These are phyloP conservation scores for Macrotis lagotis DNA, from an alignment of 2,113 vertebrate species.

Conservation along the genomic window DNA sequence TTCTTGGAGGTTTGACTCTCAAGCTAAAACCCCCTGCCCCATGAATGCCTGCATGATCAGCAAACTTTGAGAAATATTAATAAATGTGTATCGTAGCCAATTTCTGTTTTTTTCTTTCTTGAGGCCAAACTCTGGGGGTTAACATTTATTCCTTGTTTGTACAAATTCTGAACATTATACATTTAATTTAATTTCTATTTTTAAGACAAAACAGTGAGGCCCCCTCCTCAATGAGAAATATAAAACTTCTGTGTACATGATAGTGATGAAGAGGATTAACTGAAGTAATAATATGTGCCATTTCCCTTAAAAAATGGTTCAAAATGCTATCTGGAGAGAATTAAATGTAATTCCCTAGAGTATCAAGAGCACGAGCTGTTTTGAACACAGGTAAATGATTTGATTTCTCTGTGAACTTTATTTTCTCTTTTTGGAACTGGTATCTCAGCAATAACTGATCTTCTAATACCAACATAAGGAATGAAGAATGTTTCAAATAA, in stretches of 20 bases:
- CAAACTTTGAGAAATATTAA: no score
- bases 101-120: no score
- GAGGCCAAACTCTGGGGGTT: no score
- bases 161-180: no score
- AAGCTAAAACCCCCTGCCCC: no score
- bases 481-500: conserved; percentile 42
- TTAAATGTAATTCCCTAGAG: conserved; percentile 10
- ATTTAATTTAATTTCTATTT: no score
- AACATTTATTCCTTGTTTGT: no score
- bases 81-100: no score
- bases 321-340: conserved; percentile 47
- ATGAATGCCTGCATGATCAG: no score
- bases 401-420: conserved; percentile 32
- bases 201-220: no score
- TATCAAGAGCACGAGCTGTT: conserved; percentile 52
- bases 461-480: conserved; percentile 51
- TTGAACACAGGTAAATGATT: conserved; percentile 38
- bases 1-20: no score
- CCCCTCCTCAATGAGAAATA: no score
- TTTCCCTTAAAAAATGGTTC: conserved; percentile 48
- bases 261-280: background rate
- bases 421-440: conserved; percentile 49
- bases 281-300: background rate
- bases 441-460: conserved; percentile 53
- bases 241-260: background rate